Base-by-base conservation (phyloP, 2,113 vertebrate genomes). In the Columbina picui region DNA sequence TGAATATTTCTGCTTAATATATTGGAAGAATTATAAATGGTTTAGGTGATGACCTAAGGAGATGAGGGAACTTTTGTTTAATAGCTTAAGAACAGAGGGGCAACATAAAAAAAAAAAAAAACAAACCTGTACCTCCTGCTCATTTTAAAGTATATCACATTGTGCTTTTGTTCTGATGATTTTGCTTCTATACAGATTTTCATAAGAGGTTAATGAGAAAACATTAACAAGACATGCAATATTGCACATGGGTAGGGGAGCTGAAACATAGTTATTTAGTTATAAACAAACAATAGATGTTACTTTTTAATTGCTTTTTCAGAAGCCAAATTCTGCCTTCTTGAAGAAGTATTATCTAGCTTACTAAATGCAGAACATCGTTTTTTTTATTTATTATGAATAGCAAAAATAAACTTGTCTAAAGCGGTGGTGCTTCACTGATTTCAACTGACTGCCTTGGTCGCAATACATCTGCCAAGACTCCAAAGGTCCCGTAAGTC, bases 291-390 rank as follows among this genome's bases (percentile, higher is more conserved):
- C 85, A 91, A 83, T 80, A 70, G 75, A 81, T 64, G 39, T 56
- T 92, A 60, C 68, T 88, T 95, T 94, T 84, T 84, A 93, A 95
- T 90, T 95, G 75, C 71, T 90, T 95, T 92, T 92, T 84, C 43
- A 81, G 64, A 90, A 77, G 49, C 52, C 34, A 7, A 29, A 0
- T 83, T 85, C 82, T 81, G 43, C 63, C 64, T 86, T 81, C 52
- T 52, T 56, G 59, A 74, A 79, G 60, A 81, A 69, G 30, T 34
- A 47, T 81, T 91, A 60, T 57, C 39, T 69, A 9, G 78, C 50
- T 77, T 84, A 47, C 17, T 21, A 60, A 91, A 63, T 91, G 59
- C 14, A 23, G 68, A 86, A 25, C 92, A 84, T 86, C 74, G 14
- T 29, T 39, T 87, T 87, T 76, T 92, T 78, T 75, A 70, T 63